Base-by-base conservation (phyloP, 2,888 invertebrate genomes). In the Tridacna crocea region DNA sequence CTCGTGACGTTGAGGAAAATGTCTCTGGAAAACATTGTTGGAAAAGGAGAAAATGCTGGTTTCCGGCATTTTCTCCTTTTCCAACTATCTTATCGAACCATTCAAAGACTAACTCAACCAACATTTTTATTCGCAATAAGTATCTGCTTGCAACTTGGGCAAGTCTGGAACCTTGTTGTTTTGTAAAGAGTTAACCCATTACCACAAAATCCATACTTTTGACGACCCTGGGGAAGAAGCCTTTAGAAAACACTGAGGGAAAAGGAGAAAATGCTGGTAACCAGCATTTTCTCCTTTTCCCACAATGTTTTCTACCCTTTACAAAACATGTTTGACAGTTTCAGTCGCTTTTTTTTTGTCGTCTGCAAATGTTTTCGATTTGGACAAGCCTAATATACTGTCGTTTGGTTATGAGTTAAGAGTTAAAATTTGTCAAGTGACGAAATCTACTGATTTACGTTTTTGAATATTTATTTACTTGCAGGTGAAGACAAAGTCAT, bases 401-500 rank as follows among this genome's bases (percentile, higher is more conserved):
- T 36, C 8, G 36, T 2, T 36, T 36, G 36, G 36, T 36, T 36
- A 36, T 4, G 36, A 36, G 36, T 36, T 2, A 61, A 61, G 61
- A 22, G 61, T 61, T 10, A 66, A 46, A 55, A 55, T 19, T 19
- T 55, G 55, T 19, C 55, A 36, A 55, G 6, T 10, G 11, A 19
- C 6, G 55, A 6, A 19, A 55, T 55, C 3, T 19, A 55, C 19
- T 55, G 36, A 55, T 19, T 55, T 19, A 55, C 19, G 55, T 55
- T 55, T 55, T 10, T 36, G 36, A 55, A 19, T 19, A 19, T 55
- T 55, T 55, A 55, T 55, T 55, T 19, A 55, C 19, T 55, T 36
- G 15, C 55, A 55, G 55, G 19, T 55, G 55, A 61, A 61, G 26
- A 13, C 61, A 26, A 61, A 61, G 61, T 61, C 61, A 22, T 61